A percentile compares a stretch with the other conserved stretches of the same genome.
Evolutionary conservation across 2,113 vertebrate genomes (phyloP).

Genomic region (Oreocharis arfaki): DNA sequence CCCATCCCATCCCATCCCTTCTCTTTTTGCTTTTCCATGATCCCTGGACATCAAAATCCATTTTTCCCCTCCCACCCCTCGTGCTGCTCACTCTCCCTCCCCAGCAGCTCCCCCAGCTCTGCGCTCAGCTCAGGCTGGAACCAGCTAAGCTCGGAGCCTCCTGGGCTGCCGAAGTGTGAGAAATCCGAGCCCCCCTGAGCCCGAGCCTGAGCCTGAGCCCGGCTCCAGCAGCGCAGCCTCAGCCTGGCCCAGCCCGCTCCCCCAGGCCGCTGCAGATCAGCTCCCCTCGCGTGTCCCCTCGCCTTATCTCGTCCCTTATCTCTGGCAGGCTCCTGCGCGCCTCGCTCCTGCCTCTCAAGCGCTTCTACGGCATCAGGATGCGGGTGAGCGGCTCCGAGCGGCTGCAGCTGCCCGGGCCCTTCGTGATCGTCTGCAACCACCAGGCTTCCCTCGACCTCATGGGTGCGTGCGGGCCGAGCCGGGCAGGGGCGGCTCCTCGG

Average conservation of each 20-base stretch:
- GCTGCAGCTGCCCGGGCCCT: slow-evolving; percentile 68
- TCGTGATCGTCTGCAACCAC: slow-evolving; percentile 80
- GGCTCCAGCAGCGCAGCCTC: neutral
- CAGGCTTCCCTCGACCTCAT: slow-evolving; percentile 79
- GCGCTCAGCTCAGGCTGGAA: neutral
- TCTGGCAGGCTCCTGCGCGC: slow-evolving; percentile 60
- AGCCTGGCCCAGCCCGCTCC: neutral
- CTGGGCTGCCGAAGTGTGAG: neutral
- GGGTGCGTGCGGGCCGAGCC: slow-evolving; percentile 6
- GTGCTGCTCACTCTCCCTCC: neutral
- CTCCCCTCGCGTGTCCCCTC: neutral
- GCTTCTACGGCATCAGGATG: slow-evolving; percentile 73
- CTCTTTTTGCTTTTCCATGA: neutral
- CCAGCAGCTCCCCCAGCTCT: neutral
- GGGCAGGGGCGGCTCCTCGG: neutral
- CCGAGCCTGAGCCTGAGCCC: neutral
- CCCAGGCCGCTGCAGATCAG: neutral
- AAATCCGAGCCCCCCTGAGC: neutral
- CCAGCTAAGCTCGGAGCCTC: neutral
- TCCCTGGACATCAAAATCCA: neutral
- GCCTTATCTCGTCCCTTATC: neutral
- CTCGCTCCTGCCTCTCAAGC: slow-evolving; percentile 73
- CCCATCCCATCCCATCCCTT: neutral
- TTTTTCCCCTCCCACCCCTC: neutral
- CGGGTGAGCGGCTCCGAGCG: slow-evolving; percentile 69